Base-by-base conservation (phyloP, 2,797 vertebrate species). In the Anableps anableps region DNA sequence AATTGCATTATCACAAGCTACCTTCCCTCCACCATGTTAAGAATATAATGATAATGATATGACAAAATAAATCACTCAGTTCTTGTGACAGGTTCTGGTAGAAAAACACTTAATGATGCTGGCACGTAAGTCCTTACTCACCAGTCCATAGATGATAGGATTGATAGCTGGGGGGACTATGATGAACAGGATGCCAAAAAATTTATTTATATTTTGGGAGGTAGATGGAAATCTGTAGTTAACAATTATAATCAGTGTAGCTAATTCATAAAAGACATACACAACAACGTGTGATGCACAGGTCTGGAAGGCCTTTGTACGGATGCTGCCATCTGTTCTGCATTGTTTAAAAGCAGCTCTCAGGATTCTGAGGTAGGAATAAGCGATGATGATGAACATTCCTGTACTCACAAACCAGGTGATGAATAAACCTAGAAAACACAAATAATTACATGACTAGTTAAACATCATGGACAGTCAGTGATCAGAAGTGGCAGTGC, bases 321-420 rank as follows among this genome's bases (percentile, higher is more conserved):
- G 73, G n/a, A 79, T 29, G 17, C 29, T 16, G 14, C n/a, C 51
- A 26, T 82, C 62, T 0, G 19, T 7, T 34, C 62, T 21, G 23
- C 85, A 58, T 0, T 47, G 83, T 77, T 85, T 85, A 1, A 91
- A 5, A 2, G 82, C 81, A 0, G 77, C 81, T 5, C 62, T 66
- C 36, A 93, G 88, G 82, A 94, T 94, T 72, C 73, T 88, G 51
- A 74, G 26, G 86, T 93, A 94, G 68, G 91, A 90, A 71, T 90
- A 93, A 3, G 89, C 88, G 5, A 93, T 80, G 85, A 94, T 47
- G 38, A 94, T 41, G 79, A 93, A 92, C 60, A 87, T 34, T 0
- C 83, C 81, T 19, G 88, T 88, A n/a, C 71, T 92, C n/a, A 91
- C 0, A 31, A 26, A 21, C 89, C 91, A 94, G 50, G 45, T 1